Base-by-base conservation (phyloP, 37 sponge, comb jelly and placozoan genomes). In the Hormiphora californensis region DNA sequence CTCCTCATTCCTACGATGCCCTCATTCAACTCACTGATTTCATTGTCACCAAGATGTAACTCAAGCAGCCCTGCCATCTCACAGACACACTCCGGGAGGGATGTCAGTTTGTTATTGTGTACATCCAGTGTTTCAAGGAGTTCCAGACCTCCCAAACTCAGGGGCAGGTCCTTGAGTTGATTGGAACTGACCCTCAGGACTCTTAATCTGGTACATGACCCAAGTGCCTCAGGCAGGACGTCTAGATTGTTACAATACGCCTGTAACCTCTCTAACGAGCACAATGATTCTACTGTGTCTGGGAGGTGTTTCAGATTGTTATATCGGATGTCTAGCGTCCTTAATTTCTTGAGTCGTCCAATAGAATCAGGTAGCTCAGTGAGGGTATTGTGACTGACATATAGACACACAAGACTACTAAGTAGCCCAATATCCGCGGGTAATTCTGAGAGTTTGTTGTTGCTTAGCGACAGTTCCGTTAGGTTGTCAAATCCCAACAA, bases 211-310 rank as follows among this genome's bases (percentile, higher is more conserved):
- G 81, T 36, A 73, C 81, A 73, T 7, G 81, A 73, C 25, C 81
- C 81, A 15, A 73, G 40, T 4, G 21, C 46, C 35, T 73, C 81
- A 46, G 81, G 81, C 23, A 73, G 25, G 4, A 43, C 17, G 25
- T 73, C 81, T 27, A 73, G 41, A 25, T 73, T 36, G 81, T 73
- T 73, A 73, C 81, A 73, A 36, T 73, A 73, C 41, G 81, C 81
- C 81, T 73, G 81, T 43, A 73, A 46, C 2, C 81, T 43, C 44
- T 73, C 81, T 46, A 73, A 36, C 5, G 81, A n/a, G 35, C 39
- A 73, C 44, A 73, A 15, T 23, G 17, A n/a, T 46, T 73, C 35
- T 0, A 33, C 43, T n/a, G 81, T 43, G 17, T 73, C 81, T 4
- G 81, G 81, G 46, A 73, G 81, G 17, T 33, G n/a, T 15, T n/a